Conservation (phyloP, 2,888 invertebrate genomes). For the Coenonympha arcania region DNA sequence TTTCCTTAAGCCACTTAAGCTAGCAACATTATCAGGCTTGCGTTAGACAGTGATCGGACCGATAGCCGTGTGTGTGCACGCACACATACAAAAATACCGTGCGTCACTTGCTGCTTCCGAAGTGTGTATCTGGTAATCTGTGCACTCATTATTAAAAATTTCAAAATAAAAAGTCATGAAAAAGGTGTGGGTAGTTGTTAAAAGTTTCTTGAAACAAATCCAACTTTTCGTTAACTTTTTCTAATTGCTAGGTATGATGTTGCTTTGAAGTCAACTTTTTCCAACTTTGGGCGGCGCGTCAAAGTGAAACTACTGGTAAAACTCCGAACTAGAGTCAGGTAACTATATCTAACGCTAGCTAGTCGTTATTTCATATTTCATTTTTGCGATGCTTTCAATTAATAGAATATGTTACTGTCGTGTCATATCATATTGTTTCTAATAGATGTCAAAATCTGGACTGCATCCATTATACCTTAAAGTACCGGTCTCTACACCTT, state of each 20-base stretch:
- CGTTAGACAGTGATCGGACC: no score
- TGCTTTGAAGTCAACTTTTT: neutral
- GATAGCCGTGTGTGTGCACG: no score
- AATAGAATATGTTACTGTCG: neutral
- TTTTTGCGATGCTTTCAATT: neutral
- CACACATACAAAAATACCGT: no score
- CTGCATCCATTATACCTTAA: neutral
- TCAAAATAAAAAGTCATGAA: neutral
- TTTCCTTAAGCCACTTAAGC: no score
- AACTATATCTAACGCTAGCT: neutral
- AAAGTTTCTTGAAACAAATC: constrained; percentile 1
- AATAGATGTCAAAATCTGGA: no score
- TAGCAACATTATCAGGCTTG: no score
- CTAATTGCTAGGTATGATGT: neutral
- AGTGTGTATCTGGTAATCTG: neutral
- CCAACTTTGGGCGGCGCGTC: neutral
- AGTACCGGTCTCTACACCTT: neutral
- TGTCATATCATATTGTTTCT: no score
- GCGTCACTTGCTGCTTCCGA: no score
- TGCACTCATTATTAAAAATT: neutral
- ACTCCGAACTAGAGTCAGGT: neutral
- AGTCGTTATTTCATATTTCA: neutral
- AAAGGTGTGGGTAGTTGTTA: neutral
- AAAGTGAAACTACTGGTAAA: constrained; percentile 5
- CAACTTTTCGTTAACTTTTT: neutral